These are phyloP conservation scores for Dryobotodes eremita DNA, from an alignment of 2,888 invertebrate species.

Conservation along the genomic window DNA sequence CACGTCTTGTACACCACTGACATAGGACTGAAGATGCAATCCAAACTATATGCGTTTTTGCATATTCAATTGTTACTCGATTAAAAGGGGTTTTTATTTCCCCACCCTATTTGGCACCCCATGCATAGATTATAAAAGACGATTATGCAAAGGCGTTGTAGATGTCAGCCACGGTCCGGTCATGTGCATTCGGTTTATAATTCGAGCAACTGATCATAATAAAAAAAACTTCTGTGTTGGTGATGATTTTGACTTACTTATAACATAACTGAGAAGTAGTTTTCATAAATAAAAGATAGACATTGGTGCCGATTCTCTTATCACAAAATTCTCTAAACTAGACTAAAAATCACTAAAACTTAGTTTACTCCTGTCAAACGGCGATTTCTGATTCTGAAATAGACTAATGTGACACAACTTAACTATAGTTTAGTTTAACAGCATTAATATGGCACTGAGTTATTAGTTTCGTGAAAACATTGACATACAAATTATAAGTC, in stretches of 20 bases:
- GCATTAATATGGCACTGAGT: too few relatives aligned
- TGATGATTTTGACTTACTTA: background rate
- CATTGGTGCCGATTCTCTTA: too few relatives aligned
- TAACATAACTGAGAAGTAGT: too few relatives aligned
- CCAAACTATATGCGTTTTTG: conserved; percentile 77
- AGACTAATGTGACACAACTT: too few relatives aligned
- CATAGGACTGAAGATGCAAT: conserved; percentile 71
- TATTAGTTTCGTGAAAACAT: too few relatives aligned
- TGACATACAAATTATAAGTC: too few relatives aligned
- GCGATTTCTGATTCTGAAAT: too few relatives aligned
- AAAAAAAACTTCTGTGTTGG: background rate
- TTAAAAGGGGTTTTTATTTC: conserved; percentile 78
- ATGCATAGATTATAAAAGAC: conserved; percentile 48
- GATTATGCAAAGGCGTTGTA: conserved; percentile 66
- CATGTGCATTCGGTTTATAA: background rate
- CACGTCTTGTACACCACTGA: conserved; percentile 81
- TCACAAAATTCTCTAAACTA: too few relatives aligned
- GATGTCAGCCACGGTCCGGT: conserved; percentile 46
- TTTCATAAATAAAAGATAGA: background rate
- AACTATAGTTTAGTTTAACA: too few relatives aligned
- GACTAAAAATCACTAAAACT: too few relatives aligned
- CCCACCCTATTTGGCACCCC: conserved; percentile 77
- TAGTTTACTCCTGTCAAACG: too few relatives aligned
- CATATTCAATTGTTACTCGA: conserved; percentile 80
- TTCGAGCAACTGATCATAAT: background rate